Percentiles rank a stretch among this genome's conserved stretches.
phyloP scores from a whole-genome alignment of 1,140 invertebrate species.

The Uloborus diversus region DNA sequence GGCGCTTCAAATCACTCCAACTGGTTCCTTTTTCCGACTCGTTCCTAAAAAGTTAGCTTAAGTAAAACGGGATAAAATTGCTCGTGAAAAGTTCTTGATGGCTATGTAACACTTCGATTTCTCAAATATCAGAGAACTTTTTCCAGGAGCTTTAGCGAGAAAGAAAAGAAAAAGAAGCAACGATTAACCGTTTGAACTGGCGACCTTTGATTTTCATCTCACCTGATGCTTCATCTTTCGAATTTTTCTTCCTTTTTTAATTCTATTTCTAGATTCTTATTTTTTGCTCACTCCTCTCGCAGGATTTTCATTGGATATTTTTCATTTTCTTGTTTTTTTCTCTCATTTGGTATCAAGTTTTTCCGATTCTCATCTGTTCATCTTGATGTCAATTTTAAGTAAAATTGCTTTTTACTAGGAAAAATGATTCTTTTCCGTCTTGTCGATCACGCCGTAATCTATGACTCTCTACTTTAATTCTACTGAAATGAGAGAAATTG shows the following conservation, averaged over 20 bases:
- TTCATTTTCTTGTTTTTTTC: too few species aligned
- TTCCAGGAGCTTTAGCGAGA: background rate
- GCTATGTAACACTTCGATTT: constrained; percentile 25
- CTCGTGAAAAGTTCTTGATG: constrained; percentile 28
- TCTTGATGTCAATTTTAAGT: too few species aligned
- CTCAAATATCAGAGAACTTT: constrained; percentile 24
- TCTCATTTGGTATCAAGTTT: too few species aligned
- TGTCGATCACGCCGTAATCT: too few species aligned
- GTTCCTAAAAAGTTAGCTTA: constrained; percentile 20
- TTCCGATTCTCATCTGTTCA: too few species aligned
- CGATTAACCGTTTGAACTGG: constrained; percentile 35
- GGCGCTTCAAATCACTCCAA: background rate
- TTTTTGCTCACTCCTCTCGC: too few species aligned
- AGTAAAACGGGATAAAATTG: constrained; percentile 23
- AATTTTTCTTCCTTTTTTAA: constrained; percentile 1
- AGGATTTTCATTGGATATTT: too few species aligned
- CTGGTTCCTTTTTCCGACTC: constrained; percentile 3
- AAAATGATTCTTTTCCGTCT: too few species aligned
- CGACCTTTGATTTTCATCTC: constrained; percentile 38
- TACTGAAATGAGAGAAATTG: too few species aligned
- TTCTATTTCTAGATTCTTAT: too few species aligned
- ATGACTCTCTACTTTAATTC: too few species aligned
- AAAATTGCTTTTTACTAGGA: too few species aligned
- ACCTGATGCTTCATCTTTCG: constrained; percentile 35
- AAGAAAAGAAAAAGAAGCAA: constrained; percentile 22